phyloP scores from a whole-genome alignment of 2,888 invertebrate species.

The Volucella inflata region DNA sequence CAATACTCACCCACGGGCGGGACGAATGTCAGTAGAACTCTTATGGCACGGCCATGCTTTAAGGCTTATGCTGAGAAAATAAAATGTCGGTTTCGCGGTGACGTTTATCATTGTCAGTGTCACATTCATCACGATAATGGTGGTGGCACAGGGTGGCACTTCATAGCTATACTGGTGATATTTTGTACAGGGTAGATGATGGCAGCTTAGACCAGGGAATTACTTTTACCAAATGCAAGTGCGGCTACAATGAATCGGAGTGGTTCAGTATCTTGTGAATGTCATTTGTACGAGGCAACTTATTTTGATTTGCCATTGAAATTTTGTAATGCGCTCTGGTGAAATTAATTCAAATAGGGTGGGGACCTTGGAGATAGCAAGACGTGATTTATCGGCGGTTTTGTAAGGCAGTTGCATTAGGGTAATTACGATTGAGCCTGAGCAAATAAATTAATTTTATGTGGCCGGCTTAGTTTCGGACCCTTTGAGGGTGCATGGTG shows the following conservation, averaged over 20 bases:
- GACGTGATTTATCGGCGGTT: conserved; percentile 59
- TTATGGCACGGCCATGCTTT: conserved; percentile 6
- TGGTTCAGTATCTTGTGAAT: conserved; percentile 21
- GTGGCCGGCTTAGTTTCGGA: neutral
- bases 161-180: neutral
- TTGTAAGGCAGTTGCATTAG: conserved; percentile 22
- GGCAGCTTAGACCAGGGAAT: conserved; percentile 39
- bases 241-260: neutral
- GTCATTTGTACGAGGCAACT: conserved; percentile 45
- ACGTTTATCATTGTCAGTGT: conserved; percentile 73
- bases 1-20: neutral
- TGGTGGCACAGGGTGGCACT: conserved; percentile 17
- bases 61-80: conserved; percentile 51
- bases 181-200: neutral
- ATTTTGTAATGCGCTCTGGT: conserved; percentile 47
- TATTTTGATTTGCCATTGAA: conserved; percentile 69
- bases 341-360: conserved; percentile 63
- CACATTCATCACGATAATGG: conserved; percentile 73
- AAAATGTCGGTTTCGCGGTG: conserved; percentile 67
- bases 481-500: neutral
- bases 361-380: conserved; percentile 26
- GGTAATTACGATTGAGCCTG: conserved; percentile 42
- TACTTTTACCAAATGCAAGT: conserved; percentile 42
- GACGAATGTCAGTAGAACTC: conserved; percentile 16
- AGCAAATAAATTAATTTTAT: conserved; percentile 47